phyloP scores from a whole-genome alignment of 2,888 invertebrate genomes.

The Malacosoma neustria region DNA sequence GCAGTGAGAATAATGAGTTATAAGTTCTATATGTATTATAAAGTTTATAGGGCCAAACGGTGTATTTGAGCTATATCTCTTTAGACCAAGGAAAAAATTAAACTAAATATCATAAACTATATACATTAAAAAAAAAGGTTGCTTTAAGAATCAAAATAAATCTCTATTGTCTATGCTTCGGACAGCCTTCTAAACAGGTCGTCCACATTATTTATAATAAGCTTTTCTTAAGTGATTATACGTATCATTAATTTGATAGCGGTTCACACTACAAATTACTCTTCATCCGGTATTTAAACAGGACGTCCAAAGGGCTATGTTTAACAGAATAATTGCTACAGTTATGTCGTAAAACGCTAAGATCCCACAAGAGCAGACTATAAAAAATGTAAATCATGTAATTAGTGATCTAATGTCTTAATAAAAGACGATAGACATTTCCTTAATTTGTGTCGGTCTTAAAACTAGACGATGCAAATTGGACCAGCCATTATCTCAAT shows the following conservation, averaged over 20 bases:
- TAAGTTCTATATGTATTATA: too few relatives aligned
- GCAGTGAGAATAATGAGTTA: too few relatives aligned
- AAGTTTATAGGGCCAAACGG: too few relatives aligned
- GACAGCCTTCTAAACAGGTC: too few relatives aligned
- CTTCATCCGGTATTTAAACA: constrained; percentile 43
- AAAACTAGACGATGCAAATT: background rate
- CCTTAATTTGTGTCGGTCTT: constrained; percentile 28
- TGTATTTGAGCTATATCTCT: too few relatives aligned
- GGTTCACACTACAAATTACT: constrained; percentile 25
- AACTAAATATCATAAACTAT: too few relatives aligned
- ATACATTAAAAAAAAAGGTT: too few relatives aligned
- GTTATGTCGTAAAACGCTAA: constrained; percentile 40
- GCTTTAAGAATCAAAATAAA: too few relatives aligned
- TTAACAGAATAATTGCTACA: constrained; percentile 50
- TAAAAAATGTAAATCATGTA: constrained; percentile 60
- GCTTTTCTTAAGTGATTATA: too few relatives aligned
- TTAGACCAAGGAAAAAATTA: too few relatives aligned
- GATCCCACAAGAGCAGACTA: constrained; percentile 47
- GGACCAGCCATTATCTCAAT: background rate
- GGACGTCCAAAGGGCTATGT: constrained; percentile 41
- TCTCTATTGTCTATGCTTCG: too few relatives aligned
- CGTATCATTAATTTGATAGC: constrained; percentile 18
- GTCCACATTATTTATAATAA: too few relatives aligned
- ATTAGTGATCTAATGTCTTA: constrained; percentile 39
- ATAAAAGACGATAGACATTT: constrained; percentile 28